Evolutionary conservation across 2,113 vertebrate species (phyloP).

Genomic region (Vireo altiloquus): DNA sequence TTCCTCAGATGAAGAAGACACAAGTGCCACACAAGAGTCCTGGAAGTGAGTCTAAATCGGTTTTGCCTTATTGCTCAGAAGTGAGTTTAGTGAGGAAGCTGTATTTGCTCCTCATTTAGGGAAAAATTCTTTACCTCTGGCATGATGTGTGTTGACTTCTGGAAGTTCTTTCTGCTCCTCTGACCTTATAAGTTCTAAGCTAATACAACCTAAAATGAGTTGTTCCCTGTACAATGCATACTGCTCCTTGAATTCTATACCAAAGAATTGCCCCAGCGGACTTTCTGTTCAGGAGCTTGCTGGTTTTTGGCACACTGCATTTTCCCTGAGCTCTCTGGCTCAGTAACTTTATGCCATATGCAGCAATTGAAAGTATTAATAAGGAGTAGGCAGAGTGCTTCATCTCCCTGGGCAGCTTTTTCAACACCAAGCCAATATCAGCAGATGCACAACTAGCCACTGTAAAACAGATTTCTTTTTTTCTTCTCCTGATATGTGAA

Average conservation of each 20-base stretch:
- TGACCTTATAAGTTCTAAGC: background rate
- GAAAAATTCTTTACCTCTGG: background rate
- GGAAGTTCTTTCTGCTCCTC: background rate
- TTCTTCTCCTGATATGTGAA: background rate
- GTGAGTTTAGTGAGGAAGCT: background rate
- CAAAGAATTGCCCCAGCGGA: background rate
- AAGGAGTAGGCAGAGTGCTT: background rate
- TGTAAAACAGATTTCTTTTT: background rate
- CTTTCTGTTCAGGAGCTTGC: background rate
- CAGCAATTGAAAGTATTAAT: constrained; percentile 3
- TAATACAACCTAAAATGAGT: background rate
- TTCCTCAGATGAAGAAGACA: background rate
- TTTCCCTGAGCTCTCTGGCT: background rate
- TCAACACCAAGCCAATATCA: background rate
- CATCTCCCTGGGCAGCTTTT: background rate
- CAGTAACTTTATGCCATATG: background rate
- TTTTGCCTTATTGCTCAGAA: background rate
- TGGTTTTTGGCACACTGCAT: background rate
- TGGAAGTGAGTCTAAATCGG: background rate
- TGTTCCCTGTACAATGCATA: background rate
- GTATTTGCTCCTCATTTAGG: background rate
- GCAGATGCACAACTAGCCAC: background rate
- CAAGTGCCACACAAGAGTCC: background rate
- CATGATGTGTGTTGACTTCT: background rate
- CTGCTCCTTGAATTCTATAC: background rate